Conservation (phyloP, 2,888 invertebrate species). For the Drosophila algonquin region DNA sequence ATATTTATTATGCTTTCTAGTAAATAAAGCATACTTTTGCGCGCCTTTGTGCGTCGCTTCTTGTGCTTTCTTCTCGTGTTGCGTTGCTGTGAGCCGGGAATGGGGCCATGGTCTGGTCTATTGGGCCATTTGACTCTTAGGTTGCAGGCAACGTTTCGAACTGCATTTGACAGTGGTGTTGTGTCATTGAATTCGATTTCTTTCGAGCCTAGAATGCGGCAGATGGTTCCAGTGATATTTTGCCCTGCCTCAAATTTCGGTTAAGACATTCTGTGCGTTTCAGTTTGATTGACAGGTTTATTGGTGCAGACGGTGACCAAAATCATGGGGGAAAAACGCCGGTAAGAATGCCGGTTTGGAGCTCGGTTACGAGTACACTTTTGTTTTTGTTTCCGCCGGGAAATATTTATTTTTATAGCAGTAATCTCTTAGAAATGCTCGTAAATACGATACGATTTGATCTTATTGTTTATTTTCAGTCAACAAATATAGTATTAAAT, state of each 20-base stretch:
- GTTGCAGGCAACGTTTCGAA: conserved; percentile 12
- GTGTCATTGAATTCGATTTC: background rate
- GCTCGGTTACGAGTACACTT: no score
- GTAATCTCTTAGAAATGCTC: no score
- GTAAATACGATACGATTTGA: no score
- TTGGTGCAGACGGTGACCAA: background rate
- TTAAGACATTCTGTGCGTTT: background rate
- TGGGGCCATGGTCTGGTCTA: no score
- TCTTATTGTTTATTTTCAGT: no score
- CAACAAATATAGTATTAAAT: no score
- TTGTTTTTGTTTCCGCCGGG: no score
- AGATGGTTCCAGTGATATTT: background rate
- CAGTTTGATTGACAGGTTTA: background rate
- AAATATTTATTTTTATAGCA: no score
- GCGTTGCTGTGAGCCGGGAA: background rate
- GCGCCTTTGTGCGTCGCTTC: conserved; percentile 34
- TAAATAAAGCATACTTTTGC: conserved; percentile 68
- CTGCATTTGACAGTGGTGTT: conserved; percentile 55
- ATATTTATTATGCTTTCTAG: conserved; percentile 77
- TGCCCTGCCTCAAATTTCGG: background rate
- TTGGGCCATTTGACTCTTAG: background rate
- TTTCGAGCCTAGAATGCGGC: background rate
- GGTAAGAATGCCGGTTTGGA: no score
- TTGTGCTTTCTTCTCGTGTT: conserved; percentile 6
- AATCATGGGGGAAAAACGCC: no score